phyloP scores from a whole-genome alignment of 1,140 invertebrate species.

The Pararge aegeria region DNA sequence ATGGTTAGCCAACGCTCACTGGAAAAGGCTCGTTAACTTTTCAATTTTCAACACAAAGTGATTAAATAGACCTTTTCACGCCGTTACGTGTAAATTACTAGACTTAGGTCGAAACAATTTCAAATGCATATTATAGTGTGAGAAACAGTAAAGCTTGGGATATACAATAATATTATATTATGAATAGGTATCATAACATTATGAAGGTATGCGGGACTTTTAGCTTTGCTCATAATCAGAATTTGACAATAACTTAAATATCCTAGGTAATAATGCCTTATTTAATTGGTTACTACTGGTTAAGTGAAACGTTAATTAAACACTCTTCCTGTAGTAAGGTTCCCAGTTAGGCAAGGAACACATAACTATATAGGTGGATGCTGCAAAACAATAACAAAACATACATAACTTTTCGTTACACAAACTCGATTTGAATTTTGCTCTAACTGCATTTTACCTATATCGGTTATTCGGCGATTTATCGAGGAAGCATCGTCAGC shows the following conservation, averaged over 20 bases:
- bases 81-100: neutral
- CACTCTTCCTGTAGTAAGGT: no score
- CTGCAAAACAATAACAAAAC: neutral
- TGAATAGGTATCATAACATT: no score
- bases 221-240: no score
- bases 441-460: neutral
- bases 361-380: neutral
- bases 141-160: no score
- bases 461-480: neutral
- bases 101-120: neutral
- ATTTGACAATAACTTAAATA: no score
- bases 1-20: constrained; percentile 22
- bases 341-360: no score
- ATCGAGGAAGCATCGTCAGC: neutral
- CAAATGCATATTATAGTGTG: no score
- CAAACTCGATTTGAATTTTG: neutral
- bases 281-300: no score
- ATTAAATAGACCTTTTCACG: neutral
- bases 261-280: no score
- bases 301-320: no score
- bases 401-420: neutral
- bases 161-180: no score
- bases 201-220: no score
- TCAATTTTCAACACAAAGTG: constrained; percentile 25
- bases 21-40: constrained; percentile 32